phyloP scores from a whole-genome alignment of 2,888 invertebrate genomes.

The Portevinia maculata region DNA sequence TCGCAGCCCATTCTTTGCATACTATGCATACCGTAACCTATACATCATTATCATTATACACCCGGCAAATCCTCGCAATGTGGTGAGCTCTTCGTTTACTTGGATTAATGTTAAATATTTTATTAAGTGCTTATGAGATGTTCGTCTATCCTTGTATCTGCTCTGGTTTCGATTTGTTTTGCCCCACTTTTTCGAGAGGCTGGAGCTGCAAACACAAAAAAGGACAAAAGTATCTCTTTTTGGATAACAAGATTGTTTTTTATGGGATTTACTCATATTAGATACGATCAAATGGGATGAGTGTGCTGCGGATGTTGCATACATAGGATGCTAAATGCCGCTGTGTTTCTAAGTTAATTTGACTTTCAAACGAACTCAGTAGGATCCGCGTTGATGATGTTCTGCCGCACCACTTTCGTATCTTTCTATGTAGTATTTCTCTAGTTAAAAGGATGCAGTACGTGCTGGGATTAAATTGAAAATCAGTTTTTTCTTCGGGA shows the following conservation, averaged over 20 bases:
- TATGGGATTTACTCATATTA: conserved; percentile 61
- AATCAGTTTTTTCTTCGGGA: conserved; percentile 39
- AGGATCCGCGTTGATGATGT: conserved; percentile 18
- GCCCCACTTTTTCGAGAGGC: conserved; percentile 57
- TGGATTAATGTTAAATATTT: conserved; percentile 74
- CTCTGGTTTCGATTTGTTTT: conserved; percentile 53
- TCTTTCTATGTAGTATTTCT: conserved; percentile 27
- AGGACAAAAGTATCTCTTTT: conserved; percentile 45
- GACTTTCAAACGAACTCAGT: conserved; percentile 67
- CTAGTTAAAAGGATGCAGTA: conserved; percentile 63
- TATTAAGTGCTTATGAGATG: conserved; percentile 75
- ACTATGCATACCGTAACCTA: conserved; percentile 21
- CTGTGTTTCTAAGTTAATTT: conserved; percentile 74
- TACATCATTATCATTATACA: conserved; percentile 25
- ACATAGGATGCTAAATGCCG: conserved; percentile 55
- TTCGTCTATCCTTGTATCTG: conserved; percentile 36
- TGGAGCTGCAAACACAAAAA: not conserved
- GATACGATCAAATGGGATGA: conserved; percentile 69
- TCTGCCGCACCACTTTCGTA: conserved; percentile 12
- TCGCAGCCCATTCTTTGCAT: conserved; percentile 20
- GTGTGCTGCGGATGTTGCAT: conserved; percentile 27
- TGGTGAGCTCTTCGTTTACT: conserved; percentile 23
- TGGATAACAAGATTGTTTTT: conserved; percentile 72
- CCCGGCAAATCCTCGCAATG: conserved; percentile 1
- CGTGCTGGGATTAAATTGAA: conserved; percentile 74